Conservation (phyloP, 1,140 invertebrate species). For the Apocrypta bakeri region DNA sequence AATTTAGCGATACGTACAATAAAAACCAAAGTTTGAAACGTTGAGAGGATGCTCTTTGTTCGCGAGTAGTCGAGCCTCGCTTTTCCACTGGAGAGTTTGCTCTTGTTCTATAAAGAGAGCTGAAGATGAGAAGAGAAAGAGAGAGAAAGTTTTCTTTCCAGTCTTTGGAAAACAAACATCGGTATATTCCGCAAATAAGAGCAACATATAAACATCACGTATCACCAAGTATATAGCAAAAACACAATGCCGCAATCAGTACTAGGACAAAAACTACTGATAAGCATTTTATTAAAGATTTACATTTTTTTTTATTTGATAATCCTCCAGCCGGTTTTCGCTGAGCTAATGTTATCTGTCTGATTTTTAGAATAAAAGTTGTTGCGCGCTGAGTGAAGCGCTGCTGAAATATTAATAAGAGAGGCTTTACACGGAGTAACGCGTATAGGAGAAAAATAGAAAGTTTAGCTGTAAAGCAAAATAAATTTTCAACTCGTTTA, state of each 20-base stretch:
- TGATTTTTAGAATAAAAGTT: background rate
- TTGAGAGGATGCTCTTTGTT: background rate
- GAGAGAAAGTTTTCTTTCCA: background rate
- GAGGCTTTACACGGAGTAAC: too few relatives aligned
- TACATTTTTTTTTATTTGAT: too few relatives aligned
- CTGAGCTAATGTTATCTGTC: background rate
- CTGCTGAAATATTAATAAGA: too few relatives aligned
- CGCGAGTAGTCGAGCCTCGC: background rate
- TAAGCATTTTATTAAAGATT: background rate
- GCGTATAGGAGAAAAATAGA: too few relatives aligned
- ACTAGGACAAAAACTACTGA: background rate
- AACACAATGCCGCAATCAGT: background rate
- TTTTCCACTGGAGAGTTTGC: background rate
- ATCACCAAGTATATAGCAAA: background rate
- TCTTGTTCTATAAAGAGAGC: background rate
- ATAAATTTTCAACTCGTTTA: background rate
- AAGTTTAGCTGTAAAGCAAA: background rate
- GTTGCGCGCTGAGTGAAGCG: too few relatives aligned
- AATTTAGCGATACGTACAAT: background rate
- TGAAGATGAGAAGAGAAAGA: too few relatives aligned
- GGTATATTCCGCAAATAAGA: background rate
- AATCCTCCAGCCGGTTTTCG: background rate
- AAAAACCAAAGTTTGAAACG: background rate
- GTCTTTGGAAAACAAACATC: background rate
- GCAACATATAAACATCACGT: background rate